phyloP scores from a whole-genome alignment of 2,113 vertebrate genomes.

The Cheilinus undulatus region DNA sequence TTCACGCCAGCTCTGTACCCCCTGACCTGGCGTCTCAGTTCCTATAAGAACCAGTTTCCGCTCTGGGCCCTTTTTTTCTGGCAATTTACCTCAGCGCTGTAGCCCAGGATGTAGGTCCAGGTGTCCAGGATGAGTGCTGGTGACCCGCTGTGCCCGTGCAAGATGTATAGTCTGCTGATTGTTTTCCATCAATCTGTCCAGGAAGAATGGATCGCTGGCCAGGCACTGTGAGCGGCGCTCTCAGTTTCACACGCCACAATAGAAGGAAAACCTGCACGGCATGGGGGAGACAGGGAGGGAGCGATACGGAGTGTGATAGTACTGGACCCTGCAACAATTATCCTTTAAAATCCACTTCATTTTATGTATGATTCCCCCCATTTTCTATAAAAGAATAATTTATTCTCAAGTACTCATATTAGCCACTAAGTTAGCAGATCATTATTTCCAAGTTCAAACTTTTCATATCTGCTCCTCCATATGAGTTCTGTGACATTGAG shows the following conservation, averaged over 20 bases:
- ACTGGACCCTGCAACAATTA: conserved; percentile 19
- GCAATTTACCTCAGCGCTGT: conserved; percentile 37
- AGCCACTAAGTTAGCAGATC: conserved; percentile 34
- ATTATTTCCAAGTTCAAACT: conserved; percentile 44
- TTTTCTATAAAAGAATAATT: conserved; percentile 26
- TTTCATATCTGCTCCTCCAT: conserved; percentile 36
- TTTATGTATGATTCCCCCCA: not conserved
- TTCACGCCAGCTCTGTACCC: conserved; percentile 55
- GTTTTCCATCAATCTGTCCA: conserved; percentile 97
- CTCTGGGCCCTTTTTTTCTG: conserved; percentile 14
- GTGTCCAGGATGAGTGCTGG: conserved; percentile 78
- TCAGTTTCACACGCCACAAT: conserved; percentile 95
- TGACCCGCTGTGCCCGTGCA: conserved; percentile 66
- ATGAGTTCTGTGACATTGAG: conserved; percentile 70
- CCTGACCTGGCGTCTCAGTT: conserved; percentile 61
- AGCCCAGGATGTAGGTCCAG: conserved; percentile 79
- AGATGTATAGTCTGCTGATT: conserved; percentile 87
- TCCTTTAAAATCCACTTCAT: not conserved
- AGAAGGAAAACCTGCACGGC: conserved; percentile 92
- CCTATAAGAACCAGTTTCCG: conserved; percentile 50
- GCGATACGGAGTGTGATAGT: conserved; percentile 53
- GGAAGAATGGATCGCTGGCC: conserved; percentile 95
- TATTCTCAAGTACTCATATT: not conserved
- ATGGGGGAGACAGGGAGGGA: conserved; percentile 87
- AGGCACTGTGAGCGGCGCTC: conserved; percentile 91